Evolutionary conservation across 2,797 vertebrate genomes (phyloP).

Genomic region (Percopsis omiscomaycus): DNA sequence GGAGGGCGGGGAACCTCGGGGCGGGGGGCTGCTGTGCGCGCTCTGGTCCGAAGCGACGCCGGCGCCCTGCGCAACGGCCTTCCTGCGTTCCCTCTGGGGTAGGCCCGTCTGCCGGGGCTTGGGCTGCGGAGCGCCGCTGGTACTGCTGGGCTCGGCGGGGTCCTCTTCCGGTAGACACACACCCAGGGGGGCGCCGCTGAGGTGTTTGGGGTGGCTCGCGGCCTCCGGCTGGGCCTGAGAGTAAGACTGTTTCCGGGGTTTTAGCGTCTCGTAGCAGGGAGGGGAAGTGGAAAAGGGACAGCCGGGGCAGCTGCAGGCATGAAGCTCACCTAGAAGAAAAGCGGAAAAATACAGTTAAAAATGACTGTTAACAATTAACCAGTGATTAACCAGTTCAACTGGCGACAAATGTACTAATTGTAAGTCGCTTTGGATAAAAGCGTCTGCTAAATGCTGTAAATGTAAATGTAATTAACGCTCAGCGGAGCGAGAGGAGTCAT

Average conservation of each 20-base stretch:
- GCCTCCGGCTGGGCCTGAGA: conserved; percentile 17
- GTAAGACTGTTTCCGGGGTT: conserved; percentile 41
- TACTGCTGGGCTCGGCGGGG: conserved; percentile 43
- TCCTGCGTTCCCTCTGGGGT: conserved; percentile 44
- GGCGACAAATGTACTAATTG: too few species aligned
- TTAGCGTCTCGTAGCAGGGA: conserved; percentile 57
- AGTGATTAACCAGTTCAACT: too few species aligned
- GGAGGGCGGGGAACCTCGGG: conserved; percentile 41
- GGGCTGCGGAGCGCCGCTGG: conserved; percentile 18
- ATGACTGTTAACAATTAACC: too few species aligned
- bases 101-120: conserved; percentile 24
- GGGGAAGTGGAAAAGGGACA: conserved; percentile 69
- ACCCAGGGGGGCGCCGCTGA: conserved; percentile 37
- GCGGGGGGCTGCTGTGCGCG: conserved; percentile 24
- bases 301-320: conserved; percentile 72
- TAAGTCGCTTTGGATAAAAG: too few species aligned
- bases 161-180: conserved; percentile 58
- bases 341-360: conserved; percentile 4
- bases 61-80: conserved; percentile 36
- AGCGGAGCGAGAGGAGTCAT: background rate
- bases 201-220: conserved; percentile 57
- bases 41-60: conserved; percentile 28
- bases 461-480: too few species aligned
- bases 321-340: conserved; percentile 55
- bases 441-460: too few species aligned